Base-by-base conservation (phyloP, 1,140 invertebrate species). In the Drosophila kanapiae region DNA sequence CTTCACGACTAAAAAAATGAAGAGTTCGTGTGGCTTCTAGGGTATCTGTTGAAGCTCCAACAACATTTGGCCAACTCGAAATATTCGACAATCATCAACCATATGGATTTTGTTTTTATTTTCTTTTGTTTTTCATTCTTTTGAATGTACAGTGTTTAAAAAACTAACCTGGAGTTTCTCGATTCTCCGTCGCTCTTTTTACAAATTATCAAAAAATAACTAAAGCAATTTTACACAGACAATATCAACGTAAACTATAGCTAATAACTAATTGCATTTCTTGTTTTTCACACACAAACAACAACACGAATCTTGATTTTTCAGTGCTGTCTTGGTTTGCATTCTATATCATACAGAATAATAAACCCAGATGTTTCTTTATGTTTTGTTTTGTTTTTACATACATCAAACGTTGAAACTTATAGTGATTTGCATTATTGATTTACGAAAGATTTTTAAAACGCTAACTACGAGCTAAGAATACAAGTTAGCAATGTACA, bases 171-270 rank as follows among this genome's bases (percentile, higher is more conserved):
- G 59, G 57, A 72, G 74, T 43, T 72, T 35, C 62, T 75, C 37
- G 45, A 23, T 47, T 62, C 38, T 75, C 56, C 53, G 35, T 56
- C 35, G 35, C 62, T 64, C 60, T 85, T 77, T 84, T 72, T 85
- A 85, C 78, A 85, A 85, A 85, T 85, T 78, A 85, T 85, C 64
- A 74, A 85, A 84, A 83, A 77, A 81, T 75, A 85, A 85, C 78
- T 85, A 85, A 81, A 85, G 48, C 74, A 78, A 81, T 56, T 81
- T 78, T 78, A 85, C 63, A 83, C 75, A 81, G 49, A 69, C 49
- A 59, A 65, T 67, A 49, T 69, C 35, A 78, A 74, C 64, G 69
- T 75, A 85, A 84, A 64, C 56, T 78, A 85, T 48, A 60, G 56
- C 63, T 85, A 81, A 75, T 13, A 81, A 75, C 68, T 85, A 78